Conservation (phyloP, 2,797 vertebrate genomes). For the Acrossocheilus fasciatus region DNA sequence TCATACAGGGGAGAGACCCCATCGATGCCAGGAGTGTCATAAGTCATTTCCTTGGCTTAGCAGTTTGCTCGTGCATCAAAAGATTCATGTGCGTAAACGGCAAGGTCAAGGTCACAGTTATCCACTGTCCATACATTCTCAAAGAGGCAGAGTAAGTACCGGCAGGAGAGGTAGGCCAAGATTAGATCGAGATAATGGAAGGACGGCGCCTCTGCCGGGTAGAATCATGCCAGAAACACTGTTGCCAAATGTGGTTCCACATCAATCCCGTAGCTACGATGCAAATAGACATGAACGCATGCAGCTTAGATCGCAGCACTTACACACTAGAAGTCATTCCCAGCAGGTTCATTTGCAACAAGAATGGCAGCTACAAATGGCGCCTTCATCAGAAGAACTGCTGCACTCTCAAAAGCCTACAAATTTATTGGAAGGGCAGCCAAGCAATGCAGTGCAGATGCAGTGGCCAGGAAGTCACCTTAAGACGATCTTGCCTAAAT, state of each 20-base stretch:
- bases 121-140: slow-evolving; percentile 55
- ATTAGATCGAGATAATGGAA: slow-evolving; percentile 60
- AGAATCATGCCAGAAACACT: slow-evolving; percentile 64
- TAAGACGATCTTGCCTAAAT: slow-evolving; percentile 57
- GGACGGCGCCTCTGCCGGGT: slow-evolving; percentile 58
- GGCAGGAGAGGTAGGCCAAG: slow-evolving; percentile 72
- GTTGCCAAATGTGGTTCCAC: slow-evolving; percentile 64
- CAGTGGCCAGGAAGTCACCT: slow-evolving; percentile 53
- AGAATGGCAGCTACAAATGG: slow-evolving; percentile 62
- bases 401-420: slow-evolving; percentile 52
- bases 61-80: slow-evolving; percentile 83
- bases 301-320: slow-evolving; percentile 66
- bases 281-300: slow-evolving; percentile 63
- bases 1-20: slow-evolving; percentile 83
- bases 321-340: slow-evolving; percentile 56
- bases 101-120: slow-evolving; percentile 69
- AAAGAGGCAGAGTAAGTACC: slow-evolving; percentile 57
- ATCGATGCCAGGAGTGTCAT: slow-evolving; percentile 81
- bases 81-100: slow-evolving; percentile 80
- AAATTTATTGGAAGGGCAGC: slow-evolving; percentile 34
- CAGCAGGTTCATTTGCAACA: slow-evolving; percentile 67
- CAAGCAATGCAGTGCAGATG: slow-evolving; percentile 37
- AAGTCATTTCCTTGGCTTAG: slow-evolving; percentile 85
- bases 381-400: slow-evolving; percentile 30
- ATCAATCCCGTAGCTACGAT: slow-evolving; percentile 62